Evolutionary conservation across 2,113 vertebrate genomes (phyloP).

Genomic region (Prinia subflava): DNA sequence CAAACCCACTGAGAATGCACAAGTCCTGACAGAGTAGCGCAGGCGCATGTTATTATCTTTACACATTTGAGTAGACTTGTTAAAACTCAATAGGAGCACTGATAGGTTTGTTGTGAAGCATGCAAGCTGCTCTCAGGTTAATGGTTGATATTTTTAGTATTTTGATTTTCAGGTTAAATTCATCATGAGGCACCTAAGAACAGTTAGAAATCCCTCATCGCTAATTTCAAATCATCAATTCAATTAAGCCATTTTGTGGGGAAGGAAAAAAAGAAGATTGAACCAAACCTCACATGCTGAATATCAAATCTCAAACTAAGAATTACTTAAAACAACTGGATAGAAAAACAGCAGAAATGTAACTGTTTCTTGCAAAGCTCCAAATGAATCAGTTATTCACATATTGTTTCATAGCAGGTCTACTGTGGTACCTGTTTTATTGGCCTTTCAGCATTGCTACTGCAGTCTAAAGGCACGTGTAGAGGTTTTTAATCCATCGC

Average conservation of each 20-base stretch:
- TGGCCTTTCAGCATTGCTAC: not conserved
- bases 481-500: not conserved
- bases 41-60: not conserved
- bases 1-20: not conserved
- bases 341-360: not conserved
- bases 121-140: not conserved
- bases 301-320: not conserved
- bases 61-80: not conserved
- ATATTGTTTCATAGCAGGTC: not conserved
- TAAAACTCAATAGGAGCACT: not conserved
- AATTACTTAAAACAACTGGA: not conserved
- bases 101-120: not conserved
- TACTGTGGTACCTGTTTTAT: not conserved
- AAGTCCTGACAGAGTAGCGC: not conserved
- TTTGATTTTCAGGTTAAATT: constrained; percentile 23
- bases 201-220: not conserved
- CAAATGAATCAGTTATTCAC: not conserved
- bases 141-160: constrained; percentile 1
- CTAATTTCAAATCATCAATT: not conserved
- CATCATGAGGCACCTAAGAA: not conserved
- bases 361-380: not conserved
- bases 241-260: constrained; percentile 10
- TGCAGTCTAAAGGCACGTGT: not conserved
- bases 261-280: constrained; percentile 20
- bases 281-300: not conserved